Conservation (phyloP, 2,888 invertebrate species). For the Cryptus viduatorius region DNA sequence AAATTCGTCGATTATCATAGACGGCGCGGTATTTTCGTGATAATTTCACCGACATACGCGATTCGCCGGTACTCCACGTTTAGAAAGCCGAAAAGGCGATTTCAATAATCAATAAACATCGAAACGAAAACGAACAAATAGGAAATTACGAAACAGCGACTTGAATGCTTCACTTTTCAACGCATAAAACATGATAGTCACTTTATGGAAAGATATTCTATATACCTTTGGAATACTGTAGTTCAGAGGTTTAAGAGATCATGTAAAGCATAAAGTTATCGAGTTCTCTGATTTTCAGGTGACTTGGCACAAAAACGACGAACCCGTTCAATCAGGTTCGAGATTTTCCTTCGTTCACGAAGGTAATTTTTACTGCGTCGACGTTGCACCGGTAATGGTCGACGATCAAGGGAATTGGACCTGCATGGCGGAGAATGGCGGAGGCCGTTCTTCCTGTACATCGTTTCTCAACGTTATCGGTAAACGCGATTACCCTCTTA, state of each 20-base stretch:
- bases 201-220: too few species aligned
- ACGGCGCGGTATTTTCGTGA: neutral
- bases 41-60: too few species aligned
- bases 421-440: slow-evolving; percentile 92
- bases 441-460: slow-evolving; percentile 91
- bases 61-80: too few species aligned
- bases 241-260: too few species aligned
- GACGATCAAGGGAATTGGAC: slow-evolving; percentile 95
- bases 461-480: slow-evolving; percentile 92
- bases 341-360: slow-evolving; percentile 92
- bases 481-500: slow-evolving; percentile 79
- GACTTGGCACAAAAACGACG: slow-evolving; percentile 95
- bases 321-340: slow-evolving; percentile 90
- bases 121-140: too few species aligned
- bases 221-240: too few species aligned
- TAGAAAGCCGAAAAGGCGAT: too few species aligned
- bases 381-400: slow-evolving; percentile 92
- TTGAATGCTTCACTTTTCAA: too few species aligned
- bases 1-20: neutral
- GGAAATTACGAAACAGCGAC: too few species aligned
- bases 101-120: too few species aligned
- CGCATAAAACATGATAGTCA: too few species aligned
- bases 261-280: neutral
- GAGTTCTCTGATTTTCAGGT: slow-evolving; percentile 87
- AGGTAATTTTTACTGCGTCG: slow-evolving; percentile 94